Conservation (phyloP, 1,140 invertebrate genomes). For the Orchestia grillus region DNA sequence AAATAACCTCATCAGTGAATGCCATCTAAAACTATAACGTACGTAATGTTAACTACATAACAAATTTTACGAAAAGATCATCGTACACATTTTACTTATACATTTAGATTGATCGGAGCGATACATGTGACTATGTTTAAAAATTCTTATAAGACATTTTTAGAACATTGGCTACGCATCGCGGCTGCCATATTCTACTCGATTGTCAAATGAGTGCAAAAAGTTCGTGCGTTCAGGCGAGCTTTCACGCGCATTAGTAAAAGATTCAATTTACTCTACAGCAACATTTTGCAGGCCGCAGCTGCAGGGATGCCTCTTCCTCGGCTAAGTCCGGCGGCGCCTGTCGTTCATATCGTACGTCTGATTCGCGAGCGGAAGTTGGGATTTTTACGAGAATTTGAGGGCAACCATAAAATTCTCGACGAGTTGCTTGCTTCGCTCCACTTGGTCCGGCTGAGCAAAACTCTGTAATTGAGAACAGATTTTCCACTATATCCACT, state of each 20-base stretch:
- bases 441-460: background rate
- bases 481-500: slow-evolving; percentile 16
- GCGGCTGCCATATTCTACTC: background rate
- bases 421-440: slow-evolving; percentile 22
- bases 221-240: background rate
- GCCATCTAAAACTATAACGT: no score
- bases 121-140: no score
- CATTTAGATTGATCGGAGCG: no score
- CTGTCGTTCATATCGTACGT: slow-evolving; percentile 8
- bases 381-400: slow-evolving; percentile 38
- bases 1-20: no score
- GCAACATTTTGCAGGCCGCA: background rate
- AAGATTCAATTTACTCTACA: background rate
- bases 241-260: background rate
- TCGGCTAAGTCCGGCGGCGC: background rate
- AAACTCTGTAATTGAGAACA: slow-evolving; percentile 18
- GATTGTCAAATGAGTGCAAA: background rate
- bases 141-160: background rate
- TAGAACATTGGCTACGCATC: background rate
- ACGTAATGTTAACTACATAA: no score
- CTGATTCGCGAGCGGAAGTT: slow-evolving; percentile 32
- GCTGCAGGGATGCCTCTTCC: background rate
- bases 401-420: slow-evolving; percentile 34
- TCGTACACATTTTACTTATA: no score
- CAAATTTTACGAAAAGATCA: no score